Base-by-base conservation (phyloP, 1,140 invertebrate species). In the Ostrea denselamellosa region DNA sequence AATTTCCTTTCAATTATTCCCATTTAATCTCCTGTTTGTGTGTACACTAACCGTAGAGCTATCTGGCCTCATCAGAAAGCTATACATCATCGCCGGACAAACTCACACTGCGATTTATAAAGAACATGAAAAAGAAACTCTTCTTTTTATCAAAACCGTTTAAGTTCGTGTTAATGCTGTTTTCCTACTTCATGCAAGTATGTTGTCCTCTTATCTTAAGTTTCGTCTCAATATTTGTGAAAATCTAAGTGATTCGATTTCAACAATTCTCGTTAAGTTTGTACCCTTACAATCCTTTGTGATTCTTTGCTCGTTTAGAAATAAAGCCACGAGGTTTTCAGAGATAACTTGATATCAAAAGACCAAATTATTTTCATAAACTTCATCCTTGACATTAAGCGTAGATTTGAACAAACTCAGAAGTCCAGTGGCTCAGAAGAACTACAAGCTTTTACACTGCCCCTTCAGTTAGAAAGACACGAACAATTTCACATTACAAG, bases 231-330 rank as follows among this genome's bases (percentile, higher is more conserved):
- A 87, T 87, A 65, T 87, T 87, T 87, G 81, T 83, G 77, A 65
- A 87, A 82, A 52, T 87, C 83, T 87, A 87, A 87, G 86, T 87
- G 86, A 87, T 83, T 87, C 83, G 81, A 87, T 87, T 87, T 77
- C 58, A 83, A 87, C 81, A 44, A 83, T 62, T 83, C 86, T 87
- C 86, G 22, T 62, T 65, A 83, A 87, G 86, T 87, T 87, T 83
- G 81, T 58, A 83, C 77, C 54, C 58, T 87, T 51, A 83, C 83
- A 87, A 83, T 81, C 68, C 65, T n/a, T 28, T 83, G n/a, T 54
- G 68, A 77, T 77, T 77, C 68, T 28, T 5, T 77, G 68, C 28
- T 22, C 25, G 22, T 77, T 77, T 77, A 34, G 9, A 34, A 14
- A 77, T 77, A 77, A 77, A 77, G 68, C 68, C 68, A 77, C 28